Percentiles rank a stretch among this genome's conserved stretches.
These are phyloP conservation scores for Monopis laevigella DNA, from an alignment of 2,888 invertebrate genomes.

Conservation along the genomic window DNA sequence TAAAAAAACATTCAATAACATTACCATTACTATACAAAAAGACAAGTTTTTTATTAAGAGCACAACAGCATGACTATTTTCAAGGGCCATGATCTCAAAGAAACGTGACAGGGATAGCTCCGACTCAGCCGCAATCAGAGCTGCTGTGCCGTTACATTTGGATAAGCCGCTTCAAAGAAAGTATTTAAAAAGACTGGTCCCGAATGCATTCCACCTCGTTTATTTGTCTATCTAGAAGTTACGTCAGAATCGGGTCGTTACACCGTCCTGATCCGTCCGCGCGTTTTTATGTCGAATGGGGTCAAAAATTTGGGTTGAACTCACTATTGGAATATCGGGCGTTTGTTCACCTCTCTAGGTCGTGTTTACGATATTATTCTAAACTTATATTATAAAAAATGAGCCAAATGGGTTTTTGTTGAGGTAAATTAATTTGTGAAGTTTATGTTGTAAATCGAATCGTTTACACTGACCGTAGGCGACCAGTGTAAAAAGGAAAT, in stretches of 20 bases:
- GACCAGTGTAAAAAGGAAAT: constrained; percentile 63
- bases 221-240: constrained; percentile 43
- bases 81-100: neutral
- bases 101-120: constrained; percentile 1
- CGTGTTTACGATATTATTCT: constrained; percentile 25
- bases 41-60: neutral
- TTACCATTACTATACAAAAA: too few species aligned
- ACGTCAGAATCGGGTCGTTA: constrained; percentile 44
- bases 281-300: constrained; percentile 50
- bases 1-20: too few species aligned
- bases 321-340: constrained; percentile 35
- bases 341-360: constrained; percentile 62
- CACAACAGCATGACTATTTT: constrained; percentile 1
- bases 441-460: neutral
- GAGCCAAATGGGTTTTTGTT: neutral
- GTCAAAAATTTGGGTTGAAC: constrained; percentile 59
- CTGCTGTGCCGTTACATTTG: constrained; percentile 3
- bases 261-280: constrained; percentile 25
- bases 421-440: neutral
- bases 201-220: constrained; percentile 38
- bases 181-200: constrained; percentile 28
- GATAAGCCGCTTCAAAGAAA: constrained; percentile 23
- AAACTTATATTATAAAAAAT: neutral
- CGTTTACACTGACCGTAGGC: constrained; percentile 46
- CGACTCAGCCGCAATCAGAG: neutral